These are phyloP conservation scores for Papilio polytes DNA, from an alignment of 1,140 invertebrate genomes.

Conservation along the genomic window DNA sequence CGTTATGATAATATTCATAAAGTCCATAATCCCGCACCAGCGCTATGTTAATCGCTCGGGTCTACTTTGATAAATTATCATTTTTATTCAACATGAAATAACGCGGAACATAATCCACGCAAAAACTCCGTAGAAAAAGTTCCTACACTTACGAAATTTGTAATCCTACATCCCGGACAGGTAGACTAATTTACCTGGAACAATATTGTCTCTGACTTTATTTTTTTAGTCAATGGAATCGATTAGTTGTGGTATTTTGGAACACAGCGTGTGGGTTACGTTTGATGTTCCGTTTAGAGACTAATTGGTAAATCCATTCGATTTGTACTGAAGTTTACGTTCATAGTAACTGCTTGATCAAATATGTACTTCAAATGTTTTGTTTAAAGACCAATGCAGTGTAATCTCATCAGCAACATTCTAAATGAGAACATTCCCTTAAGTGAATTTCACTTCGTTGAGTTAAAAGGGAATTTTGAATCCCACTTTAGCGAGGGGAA, in stretches of 20 bases:
- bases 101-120: slow-evolving; percentile 20
- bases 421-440: neutral
- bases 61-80: slow-evolving; percentile 27
- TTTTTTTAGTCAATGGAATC: slow-evolving; percentile 44
- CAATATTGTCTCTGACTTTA: slow-evolving; percentile 45
- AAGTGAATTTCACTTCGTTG: slow-evolving; percentile 40
- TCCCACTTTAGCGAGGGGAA: slow-evolving; percentile 54
- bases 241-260: slow-evolving; percentile 38
- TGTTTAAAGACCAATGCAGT: neutral
- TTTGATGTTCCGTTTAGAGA: slow-evolving; percentile 9
- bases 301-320: neutral
- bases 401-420: neutral
- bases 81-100: slow-evolving; percentile 34
- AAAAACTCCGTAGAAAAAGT: slow-evolving; percentile 19
- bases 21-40: slow-evolving; percentile 4
- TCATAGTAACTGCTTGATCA: neutral
- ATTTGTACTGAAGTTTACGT: neutral
- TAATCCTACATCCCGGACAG: slow-evolving; percentile 34
- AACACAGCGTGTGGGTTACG: neutral
- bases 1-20: slow-evolving; percentile 12
- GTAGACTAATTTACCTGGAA: slow-evolving; percentile 30
- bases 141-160: slow-evolving; percentile 22
- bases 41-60: slow-evolving; percentile 34
- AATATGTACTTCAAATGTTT: neutral
- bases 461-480: slow-evolving; percentile 64